Conservation (phyloP, 1,140 invertebrate genomes). For the Cydia pomonella region DNA sequence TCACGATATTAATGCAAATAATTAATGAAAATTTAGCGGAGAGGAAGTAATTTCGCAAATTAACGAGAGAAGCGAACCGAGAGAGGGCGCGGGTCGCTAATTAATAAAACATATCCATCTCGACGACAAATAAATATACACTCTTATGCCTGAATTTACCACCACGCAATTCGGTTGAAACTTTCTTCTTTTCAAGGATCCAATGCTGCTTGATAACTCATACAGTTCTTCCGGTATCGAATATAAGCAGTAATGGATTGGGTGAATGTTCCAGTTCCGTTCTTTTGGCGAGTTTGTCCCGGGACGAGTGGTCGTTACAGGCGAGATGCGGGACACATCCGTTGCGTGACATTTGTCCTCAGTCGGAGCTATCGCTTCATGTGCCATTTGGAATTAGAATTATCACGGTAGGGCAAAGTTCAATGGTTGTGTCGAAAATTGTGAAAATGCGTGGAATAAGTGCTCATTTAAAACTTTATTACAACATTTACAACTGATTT, state of each 20-base stretch:
- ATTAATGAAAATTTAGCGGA: constrained; percentile 29
- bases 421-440: neutral
- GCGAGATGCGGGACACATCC: neutral
- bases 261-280: neutral
- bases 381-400: constrained; percentile 11
- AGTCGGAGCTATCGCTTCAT: neutral
- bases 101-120: constrained; percentile 33
- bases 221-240: neutral
- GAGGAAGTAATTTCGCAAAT: constrained; percentile 28
- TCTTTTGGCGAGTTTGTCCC: neutral
- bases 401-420: neutral
- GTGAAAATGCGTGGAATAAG: neutral
- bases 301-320: constrained; percentile 2
- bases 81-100: neutral
- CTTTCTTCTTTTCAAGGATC: neutral
- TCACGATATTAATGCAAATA: constrained; percentile 22
- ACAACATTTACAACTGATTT: neutral
- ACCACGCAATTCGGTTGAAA: neutral
- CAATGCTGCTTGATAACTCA: neutral
- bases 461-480: neutral
- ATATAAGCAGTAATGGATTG: neutral
- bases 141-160: constrained; percentile 8
- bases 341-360: neutral
- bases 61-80: constrained; percentile 27
- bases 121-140: constrained; percentile 11